Evolutionary conservation across 2,797 vertebrate genomes (phyloP).

Genomic region (Chlorospingus semifuscus): DNA sequence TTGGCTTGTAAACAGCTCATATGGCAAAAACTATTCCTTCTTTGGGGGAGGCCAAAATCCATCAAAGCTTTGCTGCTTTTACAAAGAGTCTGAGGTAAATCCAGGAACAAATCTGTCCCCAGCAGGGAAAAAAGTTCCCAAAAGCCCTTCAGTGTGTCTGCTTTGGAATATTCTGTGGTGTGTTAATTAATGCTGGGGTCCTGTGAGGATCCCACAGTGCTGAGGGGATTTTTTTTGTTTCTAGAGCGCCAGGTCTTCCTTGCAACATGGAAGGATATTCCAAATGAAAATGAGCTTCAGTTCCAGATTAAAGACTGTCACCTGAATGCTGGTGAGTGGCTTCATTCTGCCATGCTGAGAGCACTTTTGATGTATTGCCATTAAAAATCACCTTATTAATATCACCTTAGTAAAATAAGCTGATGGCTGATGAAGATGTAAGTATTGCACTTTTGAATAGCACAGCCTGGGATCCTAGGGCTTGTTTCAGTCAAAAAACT

Average conservation of each 20-base stretch:
- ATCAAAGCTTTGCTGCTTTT: background rate
- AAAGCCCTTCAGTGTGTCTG: background rate
- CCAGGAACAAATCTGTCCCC: background rate
- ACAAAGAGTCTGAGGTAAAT: background rate
- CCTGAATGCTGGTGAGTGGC: slow-evolving; percentile 89
- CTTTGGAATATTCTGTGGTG: background rate
- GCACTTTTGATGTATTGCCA: background rate
- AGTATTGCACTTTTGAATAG: background rate
- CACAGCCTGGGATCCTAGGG: background rate
- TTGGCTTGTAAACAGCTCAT: background rate
- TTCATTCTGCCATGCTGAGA: background rate
- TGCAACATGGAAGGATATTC: slow-evolving; percentile 99
- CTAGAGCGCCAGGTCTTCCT: slow-evolving; percentile 97
- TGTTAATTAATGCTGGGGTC: background rate
- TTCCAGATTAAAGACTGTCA: slow-evolving; percentile 99
- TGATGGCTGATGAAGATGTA: background rate
- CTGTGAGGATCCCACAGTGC: background rate
- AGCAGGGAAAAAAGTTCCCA: background rate
- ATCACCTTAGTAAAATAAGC: background rate
- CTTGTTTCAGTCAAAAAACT: background rate
- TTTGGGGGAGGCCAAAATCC: background rate
- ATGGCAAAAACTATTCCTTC: background rate
- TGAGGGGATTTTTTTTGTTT: background rate
- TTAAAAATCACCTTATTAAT: background rate
- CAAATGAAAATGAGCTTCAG: slow-evolving; percentile 98